phyloP scores from a whole-genome alignment of 2,888 invertebrate genomes.

The Cecidostiba fungosa region DNA sequence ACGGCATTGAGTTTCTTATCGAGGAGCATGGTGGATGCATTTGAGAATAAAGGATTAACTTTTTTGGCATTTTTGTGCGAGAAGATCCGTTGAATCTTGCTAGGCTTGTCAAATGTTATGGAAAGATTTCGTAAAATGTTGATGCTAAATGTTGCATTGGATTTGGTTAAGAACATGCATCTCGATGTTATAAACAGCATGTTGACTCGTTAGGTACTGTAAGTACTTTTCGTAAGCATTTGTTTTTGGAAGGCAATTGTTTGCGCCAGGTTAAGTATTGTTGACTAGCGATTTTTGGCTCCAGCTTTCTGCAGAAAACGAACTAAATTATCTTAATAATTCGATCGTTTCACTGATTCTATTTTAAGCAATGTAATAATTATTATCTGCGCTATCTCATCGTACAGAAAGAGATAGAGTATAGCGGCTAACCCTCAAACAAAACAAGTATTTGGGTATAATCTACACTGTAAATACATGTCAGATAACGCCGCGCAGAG shows the following conservation, averaged over 20 bases:
- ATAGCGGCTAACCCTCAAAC: no score
- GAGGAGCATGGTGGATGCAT: neutral
- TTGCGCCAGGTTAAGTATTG: neutral
- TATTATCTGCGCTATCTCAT: no score
- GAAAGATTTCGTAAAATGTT: constrained; percentile 10
- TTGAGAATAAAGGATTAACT: neutral
- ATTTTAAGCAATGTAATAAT: no score
- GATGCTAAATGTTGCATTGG: neutral
- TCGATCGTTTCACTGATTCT: neutral
- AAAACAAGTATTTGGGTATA: no score
- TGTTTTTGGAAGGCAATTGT: neutral
- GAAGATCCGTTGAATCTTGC: neutral
- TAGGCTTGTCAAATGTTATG: neutral
- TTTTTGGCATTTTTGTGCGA: neutral
- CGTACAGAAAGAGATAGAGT: no score
- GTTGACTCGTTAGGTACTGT: neutral
- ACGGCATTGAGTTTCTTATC: constrained; percentile 22
- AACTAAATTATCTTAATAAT: neutral
- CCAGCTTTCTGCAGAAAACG: neutral
- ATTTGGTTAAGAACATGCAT: constrained; percentile 1
- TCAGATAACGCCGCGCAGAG: no score
- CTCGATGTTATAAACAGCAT: constrained; percentile 26
- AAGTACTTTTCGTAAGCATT: constrained; percentile 3
- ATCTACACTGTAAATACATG: no score
- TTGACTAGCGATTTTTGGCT: neutral